Percentiles rank a stretch among this genome's conserved stretches.
These are phyloP conservation scores for Homarus americanus DNA, from an alignment of 1,140 invertebrate genomes.

Conservation along the genomic window DNA sequence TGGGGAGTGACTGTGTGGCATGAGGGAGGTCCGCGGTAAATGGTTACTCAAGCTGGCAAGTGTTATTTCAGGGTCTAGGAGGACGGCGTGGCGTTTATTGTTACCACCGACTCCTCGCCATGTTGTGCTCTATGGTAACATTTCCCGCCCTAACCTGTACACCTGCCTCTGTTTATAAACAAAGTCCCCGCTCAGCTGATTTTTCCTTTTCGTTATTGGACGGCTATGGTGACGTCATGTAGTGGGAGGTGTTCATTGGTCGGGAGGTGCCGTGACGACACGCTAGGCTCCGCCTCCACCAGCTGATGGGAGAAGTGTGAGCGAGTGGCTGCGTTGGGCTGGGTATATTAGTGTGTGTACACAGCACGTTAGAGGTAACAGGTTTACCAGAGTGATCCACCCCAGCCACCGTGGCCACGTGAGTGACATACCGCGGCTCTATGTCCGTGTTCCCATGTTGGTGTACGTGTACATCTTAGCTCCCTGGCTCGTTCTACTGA, in stretches of 20 bases:
- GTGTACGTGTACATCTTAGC: constrained; percentile 41
- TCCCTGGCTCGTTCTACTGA: constrained; percentile 39
- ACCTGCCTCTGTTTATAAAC: constrained; percentile 53
- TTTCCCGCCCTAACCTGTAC: neutral
- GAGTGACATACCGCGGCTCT: neutral
- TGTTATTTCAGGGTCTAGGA: neutral
- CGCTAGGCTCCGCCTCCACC: constrained; percentile 31
- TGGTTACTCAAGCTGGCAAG: too few relatives aligned
- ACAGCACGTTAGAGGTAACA: constrained; percentile 27
- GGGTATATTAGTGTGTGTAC: constrained; percentile 43
- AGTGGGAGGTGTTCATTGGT: constrained; percentile 20
- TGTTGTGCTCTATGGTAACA: neutral
- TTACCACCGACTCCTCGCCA: neutral
- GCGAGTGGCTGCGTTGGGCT: constrained; percentile 28
- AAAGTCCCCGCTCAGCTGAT: constrained; percentile 52
- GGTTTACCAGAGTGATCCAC: constrained; percentile 24
- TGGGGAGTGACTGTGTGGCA: too few relatives aligned
- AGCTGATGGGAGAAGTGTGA: constrained; percentile 42
- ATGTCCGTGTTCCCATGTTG: neutral
- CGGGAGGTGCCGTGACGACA: constrained; percentile 31
- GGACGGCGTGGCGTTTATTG: too few relatives aligned
- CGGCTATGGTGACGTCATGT: constrained; percentile 40
- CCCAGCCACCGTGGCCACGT: neutral
- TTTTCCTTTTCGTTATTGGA: constrained; percentile 36
- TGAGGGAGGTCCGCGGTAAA: too few relatives aligned